Evolutionary conservation across 2,797 vertebrate genomes (phyloP).

Genomic region (Sebastes hubbsi): DNA sequence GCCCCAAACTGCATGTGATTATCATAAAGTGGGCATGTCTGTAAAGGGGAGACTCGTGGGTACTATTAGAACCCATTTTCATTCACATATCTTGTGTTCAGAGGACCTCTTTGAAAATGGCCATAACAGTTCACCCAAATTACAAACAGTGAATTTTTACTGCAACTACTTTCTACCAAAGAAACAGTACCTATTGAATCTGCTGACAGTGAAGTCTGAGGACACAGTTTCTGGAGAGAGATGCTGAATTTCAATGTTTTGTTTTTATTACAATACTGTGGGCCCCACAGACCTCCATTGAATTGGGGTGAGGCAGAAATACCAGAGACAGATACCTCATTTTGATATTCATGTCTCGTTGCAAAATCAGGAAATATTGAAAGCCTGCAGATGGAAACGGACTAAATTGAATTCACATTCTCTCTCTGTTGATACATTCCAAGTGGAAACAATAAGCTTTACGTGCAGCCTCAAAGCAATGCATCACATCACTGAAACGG

Average conservation of each 20-base stretch:
- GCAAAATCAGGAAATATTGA: conserved; percentile 27
- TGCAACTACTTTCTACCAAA: background rate
- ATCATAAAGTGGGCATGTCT: too few species aligned
- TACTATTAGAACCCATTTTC: rapidly evolving
- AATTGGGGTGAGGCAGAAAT: background rate
- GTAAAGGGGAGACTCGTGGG: too few species aligned
- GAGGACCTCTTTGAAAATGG: too few species aligned
- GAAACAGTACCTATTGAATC: background rate
- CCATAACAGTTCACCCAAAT: background rate
- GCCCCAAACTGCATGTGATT: too few species aligned
- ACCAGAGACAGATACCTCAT: background rate
- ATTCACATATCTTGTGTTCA: too few species aligned
- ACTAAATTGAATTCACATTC: conserved; percentile 35
- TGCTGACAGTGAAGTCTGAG: background rate
- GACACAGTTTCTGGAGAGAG: background rate
- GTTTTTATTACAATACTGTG: background rate
- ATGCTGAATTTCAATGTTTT: background rate
- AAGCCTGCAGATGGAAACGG: conserved; percentile 28
- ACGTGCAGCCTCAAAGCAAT: conserved; percentile 22
- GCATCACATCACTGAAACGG: conserved; percentile 7
- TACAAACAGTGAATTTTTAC: background rate
- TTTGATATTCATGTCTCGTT: conserved; percentile 26
- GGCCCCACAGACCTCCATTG: background rate
- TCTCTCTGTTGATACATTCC: conserved; percentile 19
- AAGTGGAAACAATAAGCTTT: conserved; percentile 39